Evolutionary conservation across 2,888 invertebrate species (phyloP).

Genomic region (Pyrgus malvae): DNA sequence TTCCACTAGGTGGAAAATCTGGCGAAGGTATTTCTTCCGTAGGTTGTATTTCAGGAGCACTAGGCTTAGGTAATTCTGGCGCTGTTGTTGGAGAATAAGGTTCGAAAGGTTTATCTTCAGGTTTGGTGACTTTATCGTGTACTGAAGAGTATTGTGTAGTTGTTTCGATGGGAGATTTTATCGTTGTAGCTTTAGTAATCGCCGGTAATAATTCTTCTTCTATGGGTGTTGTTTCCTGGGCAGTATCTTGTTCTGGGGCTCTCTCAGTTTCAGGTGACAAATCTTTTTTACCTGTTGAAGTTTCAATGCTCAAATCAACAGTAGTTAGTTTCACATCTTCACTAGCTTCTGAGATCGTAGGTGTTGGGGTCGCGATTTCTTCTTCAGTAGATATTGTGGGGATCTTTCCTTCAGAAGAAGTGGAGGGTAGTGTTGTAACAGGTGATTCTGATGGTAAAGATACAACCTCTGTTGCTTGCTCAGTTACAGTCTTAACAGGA

Average conservation of each 20-base stretch:
- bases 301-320: constrained; percentile 17
- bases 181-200: constrained; percentile 34
- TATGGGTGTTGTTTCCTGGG: not conserved
- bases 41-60: constrained; percentile 50
- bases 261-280: constrained; percentile 30
- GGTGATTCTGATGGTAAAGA: constrained; percentile 3
- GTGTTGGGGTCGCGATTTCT: constrained; percentile 22
- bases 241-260: constrained; percentile 26
- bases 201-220: constrained; percentile 31
- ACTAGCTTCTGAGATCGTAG: constrained; percentile 18
- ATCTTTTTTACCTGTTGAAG: constrained; percentile 14
- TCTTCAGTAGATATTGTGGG: constrained; percentile 1
- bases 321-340: constrained; percentile 35
- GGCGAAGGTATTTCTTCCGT: constrained; percentile 60
- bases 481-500: constrained; percentile 2
- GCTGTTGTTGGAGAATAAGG: constrained; percentile 39
- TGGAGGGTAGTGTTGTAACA: not conserved
- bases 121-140: constrained; percentile 48
- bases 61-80: constrained; percentile 57
- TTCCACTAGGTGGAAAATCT: constrained; percentile 64
- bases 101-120: constrained; percentile 48
- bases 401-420: not conserved
- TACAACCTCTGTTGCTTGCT: not conserved
- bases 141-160: constrained; percentile 35
- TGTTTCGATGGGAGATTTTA: constrained; percentile 34